These are phyloP conservation scores for Manis pentadactyla DNA, from an alignment of 2,797 vertebrate genomes.

Conservation along the genomic window DNA sequence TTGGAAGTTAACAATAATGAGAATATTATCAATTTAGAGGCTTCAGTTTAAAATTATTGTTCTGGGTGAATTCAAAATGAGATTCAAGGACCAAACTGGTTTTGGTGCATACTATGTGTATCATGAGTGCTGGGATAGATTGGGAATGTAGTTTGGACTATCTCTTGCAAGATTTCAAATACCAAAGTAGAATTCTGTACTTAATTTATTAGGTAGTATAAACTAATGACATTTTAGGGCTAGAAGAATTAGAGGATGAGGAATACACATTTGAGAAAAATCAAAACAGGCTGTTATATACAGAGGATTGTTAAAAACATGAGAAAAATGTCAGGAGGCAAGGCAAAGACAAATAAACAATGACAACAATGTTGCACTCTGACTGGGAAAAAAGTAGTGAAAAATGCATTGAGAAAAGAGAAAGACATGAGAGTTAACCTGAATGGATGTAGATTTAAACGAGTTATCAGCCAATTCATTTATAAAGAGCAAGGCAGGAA, in stretches of 20 bases:
- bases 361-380: not conserved
- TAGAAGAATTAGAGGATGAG: not conserved
- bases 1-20: not conserved
- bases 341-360: not conserved
- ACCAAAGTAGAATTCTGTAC: not conserved
- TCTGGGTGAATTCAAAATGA: not conserved
- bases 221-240: not conserved
- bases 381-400: not conserved
- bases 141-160: not conserved
- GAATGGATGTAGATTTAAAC: not conserved
- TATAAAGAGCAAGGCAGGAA: not conserved
- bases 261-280: not conserved
- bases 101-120: not conserved
- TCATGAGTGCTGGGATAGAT: not conserved
- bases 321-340: not conserved
- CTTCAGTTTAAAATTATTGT: not conserved
- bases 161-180: not conserved
- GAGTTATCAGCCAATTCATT: not conserved
- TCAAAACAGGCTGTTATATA: not conserved
- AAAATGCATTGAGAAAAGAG: not conserved
- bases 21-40: not conserved
- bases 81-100: not conserved
- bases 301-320: not conserved
- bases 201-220: not conserved
- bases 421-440: not conserved